These are phyloP conservation scores for Dromas ardeola DNA, from an alignment of 2,113 vertebrate genomes.

Conservation along the genomic window DNA sequence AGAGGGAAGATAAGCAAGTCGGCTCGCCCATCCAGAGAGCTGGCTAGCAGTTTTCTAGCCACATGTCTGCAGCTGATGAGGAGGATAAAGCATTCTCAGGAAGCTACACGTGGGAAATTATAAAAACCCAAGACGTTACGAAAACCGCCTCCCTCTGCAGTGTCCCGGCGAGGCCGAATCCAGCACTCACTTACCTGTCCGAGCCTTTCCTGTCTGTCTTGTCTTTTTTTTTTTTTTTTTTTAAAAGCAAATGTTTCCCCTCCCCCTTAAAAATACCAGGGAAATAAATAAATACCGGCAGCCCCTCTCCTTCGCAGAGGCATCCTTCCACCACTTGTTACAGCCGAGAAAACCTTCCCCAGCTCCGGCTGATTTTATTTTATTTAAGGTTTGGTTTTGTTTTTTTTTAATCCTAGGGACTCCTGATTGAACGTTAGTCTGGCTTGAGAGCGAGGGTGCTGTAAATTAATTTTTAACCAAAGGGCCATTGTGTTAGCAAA, in stretches of 20 bases:
- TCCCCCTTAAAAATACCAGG: background rate
- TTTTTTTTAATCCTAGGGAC: background rate
- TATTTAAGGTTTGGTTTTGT: background rate
- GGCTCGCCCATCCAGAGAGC: background rate
- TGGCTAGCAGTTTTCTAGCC: background rate
- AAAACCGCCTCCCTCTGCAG: background rate
- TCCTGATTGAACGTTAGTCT: background rate
- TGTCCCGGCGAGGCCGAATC: background rate
- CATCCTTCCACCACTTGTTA: constrained; percentile 48
- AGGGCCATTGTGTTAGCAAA: background rate
- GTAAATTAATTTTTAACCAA: constrained; percentile 40
- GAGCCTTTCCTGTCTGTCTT: background rate
- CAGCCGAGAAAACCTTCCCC: background rate
- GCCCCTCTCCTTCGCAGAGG: background rate
- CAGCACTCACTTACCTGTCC: background rate
- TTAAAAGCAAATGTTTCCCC: background rate
- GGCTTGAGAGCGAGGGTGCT: background rate
- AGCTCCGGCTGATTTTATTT: background rate
- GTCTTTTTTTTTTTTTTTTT: background rate
- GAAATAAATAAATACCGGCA: background rate
- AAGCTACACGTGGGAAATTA: background rate
- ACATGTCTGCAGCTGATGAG: background rate
- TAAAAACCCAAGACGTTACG: background rate
- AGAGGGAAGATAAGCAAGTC: too few species aligned
- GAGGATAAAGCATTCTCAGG: background rate